Evolutionary conservation across 2,888 invertebrate species (phyloP), one percentile per base, ranked within the genome.

Genomic region (Apamea sordens): DNA sequence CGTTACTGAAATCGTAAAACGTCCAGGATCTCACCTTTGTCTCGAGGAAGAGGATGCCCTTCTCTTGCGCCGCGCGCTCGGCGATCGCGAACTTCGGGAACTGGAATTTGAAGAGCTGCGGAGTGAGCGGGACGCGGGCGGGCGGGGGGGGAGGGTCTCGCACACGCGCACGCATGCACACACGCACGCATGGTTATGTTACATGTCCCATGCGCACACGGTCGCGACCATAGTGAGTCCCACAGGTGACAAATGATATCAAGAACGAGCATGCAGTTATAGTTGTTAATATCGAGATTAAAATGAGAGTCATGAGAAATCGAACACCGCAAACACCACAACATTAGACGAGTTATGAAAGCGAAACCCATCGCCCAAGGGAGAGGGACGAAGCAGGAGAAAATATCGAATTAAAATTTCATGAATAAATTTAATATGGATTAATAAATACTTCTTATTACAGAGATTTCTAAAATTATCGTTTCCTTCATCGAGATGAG

Each of bases 71-170:
- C 95, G 90, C 76, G 95, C 93, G 82, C 95, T 94, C 79, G 95
- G 94, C 65, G 96, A 95, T 86, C 95, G 92, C 92, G 96, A 95
- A 91, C 96, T 95, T 92, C 97, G 96, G 88, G 97, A 97, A 89
- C 97, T 97, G 94, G 97, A 97, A 95, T 97, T 95, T 93, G 97
- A 97, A 94, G 97, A 96, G 96, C 96, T 97, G 95, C 92, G 93
- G 95, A 93, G 93, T 96, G 93, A 96, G 92, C 92, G 93, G 94
- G 94, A 93, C 92, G 92, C 88, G 92, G 92, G 92, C 89, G 91
- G 85, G 86, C 86, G 85, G 77, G 75, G 67, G 61, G 70, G 32
- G 76, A 15, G 63, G 63, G 63, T 56, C 44, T 36, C 72, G 81
- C 50, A 79, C 79, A 50, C 77, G 68, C 78, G 79, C 87, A 85